Evolutionary conservation across 2,888 invertebrate genomes (phyloP).

Genomic region (Cheilosia urbana): DNA sequence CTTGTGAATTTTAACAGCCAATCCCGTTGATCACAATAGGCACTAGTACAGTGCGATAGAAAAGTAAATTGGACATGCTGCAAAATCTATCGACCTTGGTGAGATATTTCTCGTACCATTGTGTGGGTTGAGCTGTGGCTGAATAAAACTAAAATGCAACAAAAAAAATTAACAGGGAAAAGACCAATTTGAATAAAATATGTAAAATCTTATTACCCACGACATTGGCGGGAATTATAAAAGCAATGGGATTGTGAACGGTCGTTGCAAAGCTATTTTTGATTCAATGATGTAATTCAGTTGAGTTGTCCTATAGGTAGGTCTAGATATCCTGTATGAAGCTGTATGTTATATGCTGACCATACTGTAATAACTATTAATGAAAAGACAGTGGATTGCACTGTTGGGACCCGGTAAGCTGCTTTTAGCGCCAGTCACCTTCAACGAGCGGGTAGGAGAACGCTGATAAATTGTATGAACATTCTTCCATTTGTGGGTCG

Average conservation of each 20-base stretch:
- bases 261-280: neutral
- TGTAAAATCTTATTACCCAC: conserved; percentile 9
- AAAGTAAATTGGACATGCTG: conserved; percentile 20
- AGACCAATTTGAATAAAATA: conserved; percentile 26
- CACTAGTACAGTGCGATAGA: too few relatives aligned
- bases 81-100: conserved; percentile 39
- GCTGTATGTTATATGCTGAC: too few relatives aligned
- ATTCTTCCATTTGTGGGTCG: too few relatives aligned
- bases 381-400: too few relatives aligned
- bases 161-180: conserved; percentile 1
- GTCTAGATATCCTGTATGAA: too few relatives aligned
- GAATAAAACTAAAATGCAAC: neutral
- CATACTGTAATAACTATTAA: too few relatives aligned
- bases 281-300: too few relatives aligned
- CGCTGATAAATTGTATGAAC: too few relatives aligned
- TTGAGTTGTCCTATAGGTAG: too few relatives aligned
- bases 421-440: too few relatives aligned
- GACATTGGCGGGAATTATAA: neutral
- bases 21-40: conserved; percentile 33
- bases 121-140: conserved; percentile 15
- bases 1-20: neutral
- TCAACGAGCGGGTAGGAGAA: too few relatives aligned
- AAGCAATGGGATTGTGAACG: neutral
- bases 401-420: too few relatives aligned
- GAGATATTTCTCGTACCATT: conserved; percentile 9